Conservation (phyloP, 1,140 invertebrate genomes). For the Drosophila funebris region DNA sequence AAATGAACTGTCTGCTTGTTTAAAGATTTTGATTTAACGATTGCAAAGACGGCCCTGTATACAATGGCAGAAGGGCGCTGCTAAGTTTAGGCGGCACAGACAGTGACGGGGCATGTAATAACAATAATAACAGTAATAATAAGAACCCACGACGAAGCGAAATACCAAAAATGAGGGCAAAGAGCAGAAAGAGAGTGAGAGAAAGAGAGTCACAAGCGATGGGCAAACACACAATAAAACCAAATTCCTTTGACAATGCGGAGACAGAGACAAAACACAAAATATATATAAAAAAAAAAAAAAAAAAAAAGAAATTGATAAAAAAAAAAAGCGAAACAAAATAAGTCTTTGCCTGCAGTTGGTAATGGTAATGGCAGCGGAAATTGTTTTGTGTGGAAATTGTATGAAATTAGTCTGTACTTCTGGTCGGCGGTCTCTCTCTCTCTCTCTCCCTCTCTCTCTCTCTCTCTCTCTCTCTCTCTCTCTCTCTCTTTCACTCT, state of each 20-base stretch:
- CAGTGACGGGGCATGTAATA: conserved; percentile 14
- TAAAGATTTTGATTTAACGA: not conserved
- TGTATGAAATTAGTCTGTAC: conserved; percentile 60
- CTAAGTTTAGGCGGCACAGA: not conserved
- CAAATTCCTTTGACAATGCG: conserved; percentile 40
- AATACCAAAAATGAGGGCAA: not conserved
- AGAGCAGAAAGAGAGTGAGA: not conserved
- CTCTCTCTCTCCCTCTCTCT: not conserved
- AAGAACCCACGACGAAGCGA: not conserved
- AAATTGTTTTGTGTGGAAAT: conserved; percentile 65
- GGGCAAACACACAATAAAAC: not conserved
- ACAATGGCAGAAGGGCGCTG: not conserved
- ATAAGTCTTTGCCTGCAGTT: not conserved
- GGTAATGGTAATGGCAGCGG: conserved; percentile 43
- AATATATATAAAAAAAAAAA: conserved; percentile 2
- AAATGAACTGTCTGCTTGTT: not conserved
- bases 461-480: not conserved
- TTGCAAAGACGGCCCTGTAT: not conserved
- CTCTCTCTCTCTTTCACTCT: not conserved
- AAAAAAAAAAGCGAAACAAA: not conserved
- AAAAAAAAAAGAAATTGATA: not conserved
- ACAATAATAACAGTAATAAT: conserved; percentile 40
- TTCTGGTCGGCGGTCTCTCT: not conserved
- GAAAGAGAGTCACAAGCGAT: not conserved
- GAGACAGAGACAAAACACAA: conserved; percentile 11